Conservation (phyloP, 2,888 invertebrate genomes). For the Hesperia comma region DNA sequence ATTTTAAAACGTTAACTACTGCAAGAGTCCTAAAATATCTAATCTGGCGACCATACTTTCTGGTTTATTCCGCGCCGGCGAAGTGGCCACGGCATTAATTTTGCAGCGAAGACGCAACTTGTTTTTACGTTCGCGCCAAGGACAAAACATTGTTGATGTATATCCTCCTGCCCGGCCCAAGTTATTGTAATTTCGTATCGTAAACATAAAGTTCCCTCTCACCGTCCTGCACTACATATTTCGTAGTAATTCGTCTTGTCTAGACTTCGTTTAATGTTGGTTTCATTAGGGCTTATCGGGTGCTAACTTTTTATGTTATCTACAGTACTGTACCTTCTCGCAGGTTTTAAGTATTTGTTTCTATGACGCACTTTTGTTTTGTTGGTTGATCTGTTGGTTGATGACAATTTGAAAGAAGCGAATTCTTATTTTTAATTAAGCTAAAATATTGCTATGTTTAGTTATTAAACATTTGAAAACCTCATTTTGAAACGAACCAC, state of each 20-base stretch:
- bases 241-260: constrained; percentile 25
- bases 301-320: not conserved
- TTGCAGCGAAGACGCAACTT: constrained; percentile 6
- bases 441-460: too few species aligned
- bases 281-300: constrained; percentile 6
- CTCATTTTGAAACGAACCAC: too few species aligned
- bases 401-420: too few species aligned
- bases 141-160: constrained; percentile 15
- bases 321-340: not conserved
- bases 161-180: constrained; percentile 1
- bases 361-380: too few species aligned
- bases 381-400: too few species aligned
- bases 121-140: constrained; percentile 25
- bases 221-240: constrained; percentile 15
- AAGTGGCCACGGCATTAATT: constrained; percentile 10
- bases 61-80: constrained; percentile 1
- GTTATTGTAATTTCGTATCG: constrained; percentile 28
- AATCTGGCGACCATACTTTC: not conserved
- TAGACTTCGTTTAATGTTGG: constrained; percentile 22
- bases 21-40: not conserved
- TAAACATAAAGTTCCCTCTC: constrained; percentile 27
- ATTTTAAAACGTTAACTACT: not conserved
- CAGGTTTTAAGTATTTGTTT: not conserved
- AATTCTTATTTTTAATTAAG: too few species aligned
- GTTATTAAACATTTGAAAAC: too few species aligned